These are phyloP conservation scores for Dermochelys coriacea DNA, from an alignment of 2,797 vertebrate genomes.

Conservation along the genomic window DNA sequence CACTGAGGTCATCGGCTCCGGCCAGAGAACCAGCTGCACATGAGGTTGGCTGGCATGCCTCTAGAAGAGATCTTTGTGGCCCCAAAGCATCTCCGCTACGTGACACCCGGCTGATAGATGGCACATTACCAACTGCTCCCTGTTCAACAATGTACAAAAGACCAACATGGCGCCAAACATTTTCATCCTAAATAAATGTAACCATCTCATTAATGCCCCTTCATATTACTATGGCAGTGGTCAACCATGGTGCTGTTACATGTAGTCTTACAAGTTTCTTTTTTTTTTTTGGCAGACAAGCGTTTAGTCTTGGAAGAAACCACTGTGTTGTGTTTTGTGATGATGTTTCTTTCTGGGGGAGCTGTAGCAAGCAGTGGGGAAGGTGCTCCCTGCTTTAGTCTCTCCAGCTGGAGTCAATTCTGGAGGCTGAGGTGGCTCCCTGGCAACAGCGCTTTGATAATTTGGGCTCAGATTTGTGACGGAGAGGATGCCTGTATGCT, in stretches of 20 bases:
- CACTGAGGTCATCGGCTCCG: background rate
- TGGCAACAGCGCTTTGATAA: background rate
- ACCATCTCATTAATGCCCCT: background rate
- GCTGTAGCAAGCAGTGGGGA: background rate
- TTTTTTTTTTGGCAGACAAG: background rate
- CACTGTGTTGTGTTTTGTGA: background rate
- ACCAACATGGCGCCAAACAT: background rate
- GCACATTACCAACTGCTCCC: background rate
- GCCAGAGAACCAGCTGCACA: background rate
- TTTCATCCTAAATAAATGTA: background rate
- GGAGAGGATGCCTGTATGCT: background rate
- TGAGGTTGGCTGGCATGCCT: background rate
- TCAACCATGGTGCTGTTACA: background rate
- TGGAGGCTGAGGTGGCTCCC: background rate
- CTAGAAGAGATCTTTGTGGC: background rate
- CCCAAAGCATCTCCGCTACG: background rate
- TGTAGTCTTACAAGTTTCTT: background rate
- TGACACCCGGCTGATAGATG: background rate
- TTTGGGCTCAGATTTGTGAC: background rate
- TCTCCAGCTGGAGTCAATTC: background rate
- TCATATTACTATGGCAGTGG: background rate
- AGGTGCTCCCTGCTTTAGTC: background rate
- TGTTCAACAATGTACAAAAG: background rate
- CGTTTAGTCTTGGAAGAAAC: background rate
- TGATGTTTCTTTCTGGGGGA: background rate